Evolutionary conservation across 2,113 vertebrate genomes (phyloP).

Genomic region (Siphamia tubifer): DNA sequence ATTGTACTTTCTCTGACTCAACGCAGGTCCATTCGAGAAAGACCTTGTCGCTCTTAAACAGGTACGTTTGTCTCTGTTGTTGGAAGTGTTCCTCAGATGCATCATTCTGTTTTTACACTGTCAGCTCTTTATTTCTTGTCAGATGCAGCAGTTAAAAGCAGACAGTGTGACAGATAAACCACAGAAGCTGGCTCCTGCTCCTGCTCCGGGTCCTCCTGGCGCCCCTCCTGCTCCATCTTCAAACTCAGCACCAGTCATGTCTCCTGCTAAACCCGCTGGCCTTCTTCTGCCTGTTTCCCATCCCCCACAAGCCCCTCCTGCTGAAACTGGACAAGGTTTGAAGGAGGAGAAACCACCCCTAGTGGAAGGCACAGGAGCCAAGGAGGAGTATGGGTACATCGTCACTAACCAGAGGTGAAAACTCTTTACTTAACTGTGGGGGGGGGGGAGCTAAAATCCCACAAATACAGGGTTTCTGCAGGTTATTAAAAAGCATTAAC

Average conservation of each 20-base stretch:
- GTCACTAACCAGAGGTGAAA: constrained; percentile 93
- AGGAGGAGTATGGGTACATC: constrained; percentile 94
- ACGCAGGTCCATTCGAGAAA: constrained; percentile 65
- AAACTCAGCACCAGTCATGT: constrained; percentile 19
- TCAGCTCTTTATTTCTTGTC: neutral
- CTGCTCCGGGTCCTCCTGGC: constrained; percentile 8
- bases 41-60: constrained; percentile 71
- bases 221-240: constrained; percentile 39
- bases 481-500: no score
- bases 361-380: constrained; percentile 30
- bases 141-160: constrained; percentile 71
- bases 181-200: constrained; percentile 37
- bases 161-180: constrained; percentile 60
- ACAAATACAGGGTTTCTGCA: no score
- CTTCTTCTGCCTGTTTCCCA: constrained; percentile 10
- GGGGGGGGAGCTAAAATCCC: neutral
- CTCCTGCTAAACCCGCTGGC: constrained; percentile 38
- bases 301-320: constrained; percentile 23
- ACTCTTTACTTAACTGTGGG: neutral
- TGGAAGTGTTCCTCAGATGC: neutral
- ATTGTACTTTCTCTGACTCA: constrained; percentile 6
- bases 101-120: neutral
- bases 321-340: constrained; percentile 16
- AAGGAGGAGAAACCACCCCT: constrained; percentile 35
- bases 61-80: constrained; percentile 38